phyloP scores from a whole-genome alignment of 2,888 invertebrate genomes.

The Agriotes lineatus region DNA sequence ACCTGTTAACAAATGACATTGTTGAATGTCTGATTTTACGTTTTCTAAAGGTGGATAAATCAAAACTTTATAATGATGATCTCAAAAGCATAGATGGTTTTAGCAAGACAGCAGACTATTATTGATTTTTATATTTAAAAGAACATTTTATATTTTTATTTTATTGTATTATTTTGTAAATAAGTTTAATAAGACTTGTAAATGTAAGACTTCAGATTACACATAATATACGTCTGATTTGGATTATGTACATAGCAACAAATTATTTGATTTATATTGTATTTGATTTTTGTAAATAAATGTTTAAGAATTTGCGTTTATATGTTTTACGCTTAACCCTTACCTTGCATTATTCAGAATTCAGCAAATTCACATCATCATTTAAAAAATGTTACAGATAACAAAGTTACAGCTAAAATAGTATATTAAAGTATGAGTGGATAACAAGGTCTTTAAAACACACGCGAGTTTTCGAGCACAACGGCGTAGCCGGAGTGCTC shows the following conservation, averaged over 20 bases:
- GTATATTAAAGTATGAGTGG: no score
- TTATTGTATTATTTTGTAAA: slow-evolving; percentile 57
- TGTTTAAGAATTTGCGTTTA: slow-evolving; percentile 52
- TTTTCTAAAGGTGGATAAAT: neutral
- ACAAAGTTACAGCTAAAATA: no score
- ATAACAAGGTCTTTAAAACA: no score
- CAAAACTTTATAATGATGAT: slow-evolving; percentile 19
- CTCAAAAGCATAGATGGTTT: slow-evolving; percentile 28
- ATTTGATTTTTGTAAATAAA: slow-evolving; percentile 65
- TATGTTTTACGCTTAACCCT: no score
- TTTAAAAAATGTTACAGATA: no score
- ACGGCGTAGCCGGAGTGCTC: no score
- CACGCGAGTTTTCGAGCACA: no score
- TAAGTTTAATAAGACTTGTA: slow-evolving; percentile 58
- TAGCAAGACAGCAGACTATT: slow-evolving; percentile 26
- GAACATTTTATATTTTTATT: slow-evolving; percentile 46
- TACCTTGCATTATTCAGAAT: no score
- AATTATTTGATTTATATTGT: slow-evolving; percentile 59
- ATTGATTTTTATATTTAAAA: slow-evolving; percentile 33
- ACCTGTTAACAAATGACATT: neutral
- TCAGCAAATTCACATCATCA: no score
- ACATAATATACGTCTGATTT: slow-evolving; percentile 54
- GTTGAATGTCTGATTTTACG: neutral
- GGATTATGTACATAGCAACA: slow-evolving; percentile 59
- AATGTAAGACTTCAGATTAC: slow-evolving; percentile 57